phyloP scores from a whole-genome alignment of 1,140 invertebrate genomes.

The Halictus rubicundus region DNA sequence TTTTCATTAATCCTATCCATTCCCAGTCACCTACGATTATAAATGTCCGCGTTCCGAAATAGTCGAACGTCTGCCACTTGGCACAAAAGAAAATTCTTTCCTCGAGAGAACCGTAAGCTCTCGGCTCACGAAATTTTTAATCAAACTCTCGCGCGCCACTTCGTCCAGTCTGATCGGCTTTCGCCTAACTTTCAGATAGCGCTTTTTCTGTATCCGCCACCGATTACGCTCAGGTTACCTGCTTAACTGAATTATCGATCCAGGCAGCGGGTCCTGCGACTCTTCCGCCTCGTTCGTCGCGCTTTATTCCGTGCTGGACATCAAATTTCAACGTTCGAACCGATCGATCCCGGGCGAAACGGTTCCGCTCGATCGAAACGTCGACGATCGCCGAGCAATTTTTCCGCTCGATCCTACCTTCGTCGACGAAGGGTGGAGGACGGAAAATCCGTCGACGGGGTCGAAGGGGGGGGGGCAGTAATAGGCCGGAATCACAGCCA shows the following conservation, averaged over 20 bases:
- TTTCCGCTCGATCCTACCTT: background rate
- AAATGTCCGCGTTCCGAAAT: too few relatives aligned
- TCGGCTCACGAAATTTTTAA: constrained; percentile 23
- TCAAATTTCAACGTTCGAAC: background rate
- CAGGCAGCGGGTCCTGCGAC: background rate
- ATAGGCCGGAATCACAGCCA: constrained; percentile 30
- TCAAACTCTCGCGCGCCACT: constrained; percentile 4
- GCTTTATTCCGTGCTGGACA: background rate
- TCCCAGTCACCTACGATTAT: background rate
- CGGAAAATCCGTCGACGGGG: background rate
- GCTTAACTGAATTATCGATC: constrained; percentile 33
- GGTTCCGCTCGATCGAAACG: background rate
- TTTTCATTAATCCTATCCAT: constrained; percentile 46
- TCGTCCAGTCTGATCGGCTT: constrained; percentile 9
- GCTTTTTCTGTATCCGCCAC: constrained; percentile 16
- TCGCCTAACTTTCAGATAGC: constrained; percentile 15
- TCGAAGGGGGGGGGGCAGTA: background rate
- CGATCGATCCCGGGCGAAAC: background rate
- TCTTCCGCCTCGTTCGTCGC: background rate
- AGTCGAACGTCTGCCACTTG: too few relatives aligned
- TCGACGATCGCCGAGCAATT: background rate
- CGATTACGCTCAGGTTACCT: constrained; percentile 23
- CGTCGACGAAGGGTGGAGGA: background rate
- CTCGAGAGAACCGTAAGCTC: background rate
- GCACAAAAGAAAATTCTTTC: too few relatives aligned